Percentiles rank a stretch among this genome's conserved stretches.
These are phyloP conservation scores for Desoria tigrina DNA, from an alignment of 2,888 invertebrate species.

Conservation along the genomic window DNA sequence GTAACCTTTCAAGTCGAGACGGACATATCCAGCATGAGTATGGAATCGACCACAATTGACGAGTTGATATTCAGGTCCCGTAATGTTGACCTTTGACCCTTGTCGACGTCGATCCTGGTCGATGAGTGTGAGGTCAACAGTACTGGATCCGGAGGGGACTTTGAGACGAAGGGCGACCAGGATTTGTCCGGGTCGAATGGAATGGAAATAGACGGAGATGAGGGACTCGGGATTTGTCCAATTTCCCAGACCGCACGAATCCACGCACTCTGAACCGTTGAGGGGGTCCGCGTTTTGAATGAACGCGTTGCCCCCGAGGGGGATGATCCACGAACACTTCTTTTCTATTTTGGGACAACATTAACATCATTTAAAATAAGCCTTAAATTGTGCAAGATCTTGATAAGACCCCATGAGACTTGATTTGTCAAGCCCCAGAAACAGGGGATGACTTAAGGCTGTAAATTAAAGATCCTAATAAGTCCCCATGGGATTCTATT, in stretches of 20 bases:
- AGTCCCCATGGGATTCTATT: no score
- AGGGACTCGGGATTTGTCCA: conserved; percentile 31
- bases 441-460: no score
- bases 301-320: conserved; percentile 47
- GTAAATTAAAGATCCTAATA: no score
- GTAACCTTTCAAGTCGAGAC: conserved; percentile 46
- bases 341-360: neutral
- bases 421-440: no score
- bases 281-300: conserved; percentile 5
- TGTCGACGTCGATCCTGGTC: neutral
- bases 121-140: conserved; percentile 19
- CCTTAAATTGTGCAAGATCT: no score
- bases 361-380: no score
- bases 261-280: conserved; percentile 23
- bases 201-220: conserved; percentile 43
- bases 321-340: conserved; percentile 35
- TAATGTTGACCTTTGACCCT: neutral
- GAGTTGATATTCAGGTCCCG: conserved; percentile 26
- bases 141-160: conserved; percentile 35
- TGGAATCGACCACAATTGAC: conserved; percentile 41
- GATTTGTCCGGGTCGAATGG: conserved; percentile 30
- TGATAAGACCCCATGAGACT: no score
- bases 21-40: conserved; percentile 38
- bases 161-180: conserved; percentile 37
- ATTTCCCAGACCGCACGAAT: conserved; percentile 38